phyloP scores from a whole-genome alignment of 2,797 vertebrate species.

The Paguma larvata region DNA sequence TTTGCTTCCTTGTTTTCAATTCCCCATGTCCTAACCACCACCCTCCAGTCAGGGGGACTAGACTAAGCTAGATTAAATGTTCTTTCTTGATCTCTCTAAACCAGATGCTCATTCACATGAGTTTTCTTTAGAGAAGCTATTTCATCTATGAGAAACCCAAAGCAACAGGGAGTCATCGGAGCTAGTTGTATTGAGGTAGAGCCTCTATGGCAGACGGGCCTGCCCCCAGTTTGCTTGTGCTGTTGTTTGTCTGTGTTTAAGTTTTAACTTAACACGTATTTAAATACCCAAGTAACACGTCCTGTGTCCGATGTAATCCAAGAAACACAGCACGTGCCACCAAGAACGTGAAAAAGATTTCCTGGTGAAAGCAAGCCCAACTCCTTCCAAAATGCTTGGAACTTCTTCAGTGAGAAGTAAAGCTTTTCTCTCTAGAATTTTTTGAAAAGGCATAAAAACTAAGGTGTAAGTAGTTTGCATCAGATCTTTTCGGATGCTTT shows the following conservation, averaged over 20 bases:
- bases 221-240: not conserved
- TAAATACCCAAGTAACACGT: not conserved
- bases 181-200: not conserved
- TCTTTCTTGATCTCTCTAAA: not conserved
- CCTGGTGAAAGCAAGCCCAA: not conserved
- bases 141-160: not conserved
- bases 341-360: not conserved
- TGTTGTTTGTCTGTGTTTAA: not conserved
- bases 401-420: not conserved
- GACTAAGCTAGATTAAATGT: not conserved
- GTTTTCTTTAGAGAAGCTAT: not conserved
- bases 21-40: not conserved
- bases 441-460: not conserved
- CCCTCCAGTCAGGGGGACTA: not conserved
- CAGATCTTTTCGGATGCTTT: not conserved
- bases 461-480: not conserved
- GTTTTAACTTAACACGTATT: not conserved
- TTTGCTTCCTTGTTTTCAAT: not conserved
- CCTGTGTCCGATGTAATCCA: not conserved
- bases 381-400: not conserved
- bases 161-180: not conserved
- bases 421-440: not conserved
- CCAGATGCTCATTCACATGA: not conserved
- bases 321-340: not conserved
- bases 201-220: not conserved